Percentiles rank a stretch among this genome's conserved stretches.
phyloP scores from a whole-genome alignment of 2,113 vertebrate genomes.

The Thalassoma bifasciatum region DNA sequence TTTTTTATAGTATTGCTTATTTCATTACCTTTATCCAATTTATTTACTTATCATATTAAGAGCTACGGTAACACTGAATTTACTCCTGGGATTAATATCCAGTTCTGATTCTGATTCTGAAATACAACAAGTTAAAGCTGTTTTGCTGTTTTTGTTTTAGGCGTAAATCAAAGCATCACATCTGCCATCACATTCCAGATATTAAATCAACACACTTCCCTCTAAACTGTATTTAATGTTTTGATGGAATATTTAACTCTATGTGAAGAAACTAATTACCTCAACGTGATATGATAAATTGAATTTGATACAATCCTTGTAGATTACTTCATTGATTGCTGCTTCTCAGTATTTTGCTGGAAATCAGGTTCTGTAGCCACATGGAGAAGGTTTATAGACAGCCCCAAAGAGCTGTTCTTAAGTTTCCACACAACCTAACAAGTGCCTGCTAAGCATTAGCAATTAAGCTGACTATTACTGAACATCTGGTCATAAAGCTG shows the following conservation, averaged over 20 bases:
- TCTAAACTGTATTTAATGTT: not conserved
- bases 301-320: not conserved
- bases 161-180: not conserved
- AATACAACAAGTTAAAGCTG: too few species aligned
- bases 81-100: too few species aligned
- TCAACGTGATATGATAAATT: not conserved
- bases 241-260: too few species aligned
- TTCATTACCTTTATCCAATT: too few species aligned
- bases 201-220: not conserved
- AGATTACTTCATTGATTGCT: conserved; percentile 2
- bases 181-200: not conserved
- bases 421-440: conserved; percentile 35
- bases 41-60: too few species aligned
- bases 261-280: not conserved
- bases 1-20: too few species aligned
- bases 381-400: conserved; percentile 27
- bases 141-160: too few species aligned
- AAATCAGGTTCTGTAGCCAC: conserved; percentile 5
- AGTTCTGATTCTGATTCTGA: too few species aligned
- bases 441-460: conserved; percentile 55
- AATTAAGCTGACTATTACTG: conserved; percentile 49
- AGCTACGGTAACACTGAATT: too few species aligned
- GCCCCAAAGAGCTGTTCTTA: conserved; percentile 19
- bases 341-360: conserved; percentile 10
- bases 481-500: conserved; percentile 66